A percentile compares a stretch with the other conserved stretches of the same genome.
phyloP scores from a whole-genome alignment of 2,113 vertebrate genomes.

The Amazona vittata region DNA sequence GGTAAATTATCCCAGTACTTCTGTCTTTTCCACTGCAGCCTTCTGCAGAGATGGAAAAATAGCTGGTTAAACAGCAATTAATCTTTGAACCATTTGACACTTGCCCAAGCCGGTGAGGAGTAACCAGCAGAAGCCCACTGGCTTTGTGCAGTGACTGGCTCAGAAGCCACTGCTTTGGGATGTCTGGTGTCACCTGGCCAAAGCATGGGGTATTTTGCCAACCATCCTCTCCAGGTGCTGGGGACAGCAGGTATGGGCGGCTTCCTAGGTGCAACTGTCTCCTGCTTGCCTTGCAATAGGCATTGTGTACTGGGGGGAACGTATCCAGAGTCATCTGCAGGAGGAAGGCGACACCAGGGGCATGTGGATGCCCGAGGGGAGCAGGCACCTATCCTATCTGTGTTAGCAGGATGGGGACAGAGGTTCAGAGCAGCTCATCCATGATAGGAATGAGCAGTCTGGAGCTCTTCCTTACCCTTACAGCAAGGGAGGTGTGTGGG shows the following conservation, averaged over 20 bases:
- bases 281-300: not conserved
- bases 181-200: not conserved
- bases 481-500: rapidly evolving
- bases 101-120: not conserved
- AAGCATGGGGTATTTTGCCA: not conserved
- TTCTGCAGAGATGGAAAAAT: not conserved
- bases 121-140: not conserved
- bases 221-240: not conserved
- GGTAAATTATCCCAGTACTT: conserved; percentile 45
- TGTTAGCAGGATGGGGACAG: not conserved
- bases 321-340: not conserved
- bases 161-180: not conserved
- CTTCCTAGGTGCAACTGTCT: not conserved
- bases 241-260: not conserved
- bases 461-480: not conserved
- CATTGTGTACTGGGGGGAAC: not conserved
- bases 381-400: not conserved
- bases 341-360: not conserved
- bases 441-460: not conserved
- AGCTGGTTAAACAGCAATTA: not conserved
- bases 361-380: rapidly evolving
- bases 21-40: conserved; percentile 19
- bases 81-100: conserved; percentile 29
- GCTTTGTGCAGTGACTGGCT: rapidly evolving
- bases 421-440: not conserved